A percentile compares a stretch with the other conserved stretches of the same genome.
phyloP scores from a whole-genome alignment of 2,888 invertebrate genomes.

The Elegia similella region DNA sequence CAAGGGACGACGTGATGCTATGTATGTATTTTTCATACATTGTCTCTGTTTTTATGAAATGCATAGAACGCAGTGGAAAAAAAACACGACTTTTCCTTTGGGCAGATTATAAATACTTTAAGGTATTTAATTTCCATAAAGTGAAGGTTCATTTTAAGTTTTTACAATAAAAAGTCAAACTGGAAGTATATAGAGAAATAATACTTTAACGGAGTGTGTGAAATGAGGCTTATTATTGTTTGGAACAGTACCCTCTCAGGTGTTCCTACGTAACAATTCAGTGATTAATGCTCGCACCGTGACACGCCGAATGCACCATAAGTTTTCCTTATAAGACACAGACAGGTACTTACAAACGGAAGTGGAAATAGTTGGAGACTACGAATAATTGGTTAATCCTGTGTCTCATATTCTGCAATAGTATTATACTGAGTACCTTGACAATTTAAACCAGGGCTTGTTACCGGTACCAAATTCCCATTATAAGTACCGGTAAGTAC shows the following conservation, averaged over 20 bases:
- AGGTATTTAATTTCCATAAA: neutral
- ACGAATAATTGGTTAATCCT: conserved; percentile 6
- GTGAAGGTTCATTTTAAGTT: too few relatives aligned
- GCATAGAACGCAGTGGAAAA: too few relatives aligned
- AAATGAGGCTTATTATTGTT: conserved; percentile 51
- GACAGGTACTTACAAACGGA: conserved; percentile 27
- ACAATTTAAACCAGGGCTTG: neutral
- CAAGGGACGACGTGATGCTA: too few relatives aligned
- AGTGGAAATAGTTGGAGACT: conserved; percentile 12
- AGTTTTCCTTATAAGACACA: conserved; percentile 38
- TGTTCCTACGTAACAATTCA: conserved; percentile 60
- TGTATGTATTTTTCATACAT: too few relatives aligned
- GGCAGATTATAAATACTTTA: neutral
- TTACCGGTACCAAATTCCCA: too few relatives aligned
- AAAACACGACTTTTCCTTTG: neutral
- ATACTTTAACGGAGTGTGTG: neutral
- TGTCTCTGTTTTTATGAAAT: too few relatives aligned
- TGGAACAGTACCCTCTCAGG: conserved; percentile 65
- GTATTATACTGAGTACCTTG: neutral
- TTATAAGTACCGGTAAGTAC: too few relatives aligned
- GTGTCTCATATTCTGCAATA: neutral
- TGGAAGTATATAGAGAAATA: too few relatives aligned
- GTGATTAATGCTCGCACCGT: conserved; percentile 69
- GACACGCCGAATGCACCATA: conserved; percentile 60
- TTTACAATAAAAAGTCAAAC: too few relatives aligned